Evolutionary conservation across 2,888 invertebrate genomes (phyloP).

Genomic region (Pterobdella sp.): DNA sequence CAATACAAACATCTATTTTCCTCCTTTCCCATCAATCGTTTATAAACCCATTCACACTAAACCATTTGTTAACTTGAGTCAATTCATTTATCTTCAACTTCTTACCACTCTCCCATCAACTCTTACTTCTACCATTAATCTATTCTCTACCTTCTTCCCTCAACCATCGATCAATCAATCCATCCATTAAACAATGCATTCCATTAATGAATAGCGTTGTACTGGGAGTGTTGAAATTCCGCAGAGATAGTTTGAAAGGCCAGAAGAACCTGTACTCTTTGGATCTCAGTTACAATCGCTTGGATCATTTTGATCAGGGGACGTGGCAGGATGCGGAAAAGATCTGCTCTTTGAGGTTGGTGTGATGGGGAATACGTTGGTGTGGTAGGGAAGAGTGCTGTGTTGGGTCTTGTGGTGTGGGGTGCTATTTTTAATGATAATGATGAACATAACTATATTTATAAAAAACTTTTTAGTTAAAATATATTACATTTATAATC

Average conservation of each 20-base stretch:
- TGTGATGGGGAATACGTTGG: background rate
- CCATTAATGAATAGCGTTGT: too few relatives aligned
- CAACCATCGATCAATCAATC: background rate
- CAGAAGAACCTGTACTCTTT: background rate
- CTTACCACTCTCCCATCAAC: background rate
- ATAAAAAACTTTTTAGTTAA: too few relatives aligned
- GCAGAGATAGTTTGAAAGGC: background rate
- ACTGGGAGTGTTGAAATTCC: too few relatives aligned
- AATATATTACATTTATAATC: too few relatives aligned
- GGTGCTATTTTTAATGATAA: too few relatives aligned
- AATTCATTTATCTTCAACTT: background rate
- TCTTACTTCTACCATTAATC: background rate
- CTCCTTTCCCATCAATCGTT: background rate
- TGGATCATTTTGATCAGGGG: background rate
- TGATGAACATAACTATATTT: too few relatives aligned
- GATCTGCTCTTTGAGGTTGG: background rate
- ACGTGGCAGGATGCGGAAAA: background rate
- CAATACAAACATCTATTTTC: background rate
- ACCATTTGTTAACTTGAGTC: too few relatives aligned
- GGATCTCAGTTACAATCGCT: background rate
- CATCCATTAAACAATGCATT: too few relatives aligned
- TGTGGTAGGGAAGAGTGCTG: background rate
- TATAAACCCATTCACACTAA: background rate
- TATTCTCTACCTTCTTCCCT: background rate
- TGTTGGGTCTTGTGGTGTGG: background rate